A percentile compares a stretch with the other conserved stretches of the same genome.
Conservation (phyloP, 2,113 vertebrate species). For the Passer montanus region DNA sequence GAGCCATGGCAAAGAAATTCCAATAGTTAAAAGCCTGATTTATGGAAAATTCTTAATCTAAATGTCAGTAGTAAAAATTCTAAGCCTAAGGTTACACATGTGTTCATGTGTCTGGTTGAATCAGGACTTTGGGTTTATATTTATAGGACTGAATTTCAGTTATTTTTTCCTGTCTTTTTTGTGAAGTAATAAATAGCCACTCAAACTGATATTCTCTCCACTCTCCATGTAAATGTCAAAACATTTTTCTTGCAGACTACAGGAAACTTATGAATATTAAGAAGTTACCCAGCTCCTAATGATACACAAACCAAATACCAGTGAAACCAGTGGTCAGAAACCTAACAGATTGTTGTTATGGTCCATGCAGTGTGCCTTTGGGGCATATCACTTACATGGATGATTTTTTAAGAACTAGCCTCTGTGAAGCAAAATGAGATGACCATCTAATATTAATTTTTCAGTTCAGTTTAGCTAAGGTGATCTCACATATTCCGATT, state of each 20-base stretch:
- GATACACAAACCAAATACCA: neutral
- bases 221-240: neutral
- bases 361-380: neutral
- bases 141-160: neutral
- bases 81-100: neutral
- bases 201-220: neutral
- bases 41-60: neutral
- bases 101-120: neutral
- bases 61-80: conserved; percentile 8
- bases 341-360: neutral
- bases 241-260: neutral
- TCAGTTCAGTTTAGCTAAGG: neutral
- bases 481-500: neutral
- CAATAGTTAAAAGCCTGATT: neutral
- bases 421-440: neutral
- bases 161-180: neutral
- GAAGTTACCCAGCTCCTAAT: neutral
- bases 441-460: neutral
- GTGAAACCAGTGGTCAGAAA: neutral
- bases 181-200: neutral
- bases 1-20: neutral
- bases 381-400: neutral
- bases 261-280: neutral
- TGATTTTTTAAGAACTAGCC: neutral
- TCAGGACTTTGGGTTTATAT: neutral